Evolutionary conservation across 2,888 invertebrate genomes (phyloP).

Genomic region (Ophion costatus): DNA sequence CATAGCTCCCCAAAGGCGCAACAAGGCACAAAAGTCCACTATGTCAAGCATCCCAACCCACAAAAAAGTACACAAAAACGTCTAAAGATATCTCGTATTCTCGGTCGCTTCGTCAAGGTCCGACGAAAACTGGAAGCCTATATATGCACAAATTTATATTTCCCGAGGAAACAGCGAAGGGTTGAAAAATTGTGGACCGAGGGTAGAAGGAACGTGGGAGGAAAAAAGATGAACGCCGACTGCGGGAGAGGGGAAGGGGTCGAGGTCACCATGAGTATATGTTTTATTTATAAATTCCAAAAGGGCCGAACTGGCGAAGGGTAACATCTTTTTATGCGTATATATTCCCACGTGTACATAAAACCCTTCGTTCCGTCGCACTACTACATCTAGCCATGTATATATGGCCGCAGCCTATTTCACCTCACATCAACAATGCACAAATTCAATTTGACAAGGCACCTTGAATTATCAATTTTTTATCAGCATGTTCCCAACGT

Average conservation of each 20-base stretch:
- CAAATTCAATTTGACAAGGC: not conserved
- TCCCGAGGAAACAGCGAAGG: constrained; percentile 16
- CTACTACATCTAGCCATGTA: not conserved
- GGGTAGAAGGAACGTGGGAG: constrained; percentile 19
- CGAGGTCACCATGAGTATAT: constrained; percentile 41
- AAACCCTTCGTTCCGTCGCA: not conserved
- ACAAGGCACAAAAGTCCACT: not conserved
- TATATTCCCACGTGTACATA: not conserved
- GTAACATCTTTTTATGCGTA: not conserved
- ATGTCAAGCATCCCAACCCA: not conserved
- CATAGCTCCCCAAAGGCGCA: constrained; percentile 23
- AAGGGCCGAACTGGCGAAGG: constrained; percentile 36
- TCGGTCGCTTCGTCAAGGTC: constrained; percentile 10
- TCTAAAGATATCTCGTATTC: constrained; percentile 15
- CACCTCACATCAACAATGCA: not conserved
- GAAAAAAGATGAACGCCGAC: constrained; percentile 3
- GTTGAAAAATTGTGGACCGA: constrained; percentile 14
- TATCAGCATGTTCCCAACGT: not conserved
- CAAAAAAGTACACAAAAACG: not conserved
- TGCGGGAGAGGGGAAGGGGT: not conserved
- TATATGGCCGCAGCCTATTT: not conserved
- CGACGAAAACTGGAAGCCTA: constrained; percentile 2
- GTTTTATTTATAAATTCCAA: constrained; percentile 59
- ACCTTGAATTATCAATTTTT: not conserved
- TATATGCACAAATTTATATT: constrained; percentile 17